Evolutionary conservation across 2,888 invertebrate species (phyloP), one percentile per base, ranked within the genome.

Genomic region (Andrena trimmerana): DNA sequence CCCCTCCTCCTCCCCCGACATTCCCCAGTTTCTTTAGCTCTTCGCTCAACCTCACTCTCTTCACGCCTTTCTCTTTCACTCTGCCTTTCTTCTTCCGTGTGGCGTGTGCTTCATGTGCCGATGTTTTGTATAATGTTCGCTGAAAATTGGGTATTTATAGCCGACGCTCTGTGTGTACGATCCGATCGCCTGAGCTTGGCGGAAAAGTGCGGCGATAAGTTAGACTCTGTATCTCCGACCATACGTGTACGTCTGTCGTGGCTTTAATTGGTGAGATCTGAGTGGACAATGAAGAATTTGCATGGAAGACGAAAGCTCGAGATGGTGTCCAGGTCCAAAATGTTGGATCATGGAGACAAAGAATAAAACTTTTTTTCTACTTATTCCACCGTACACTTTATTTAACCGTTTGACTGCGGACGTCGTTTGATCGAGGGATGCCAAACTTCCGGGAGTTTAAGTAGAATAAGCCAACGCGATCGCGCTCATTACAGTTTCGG

Each of bases 61-160:
- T 62, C 86, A 71, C 84, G 74, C 69, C 67, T 78, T 54, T 80
- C 67, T 83, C 42, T 81, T 29, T 81, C 81, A 77, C 70, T 76
- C 79, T 86, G 86, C 83, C 78, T 88, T 70, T 88, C 82, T 83
- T 60, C 66, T 85, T 85, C 83, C 88, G 88, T 82, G 83, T 85
- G 76, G 83, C 88, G 88, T 88, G 88, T 86, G 88, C 88, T 88
- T 88, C 88, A 86, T 88, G 87, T 81, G 68, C 72, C 57, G 67
- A 63, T 79, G 72, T 68, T 63, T 71, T 67, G 52, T 84, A 86
- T 59, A 71, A 81, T 85, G 83, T 89, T 77, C 78, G 88, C 88
- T 86, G 82, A 59, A 78, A 88, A 86, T 82, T 76, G 76, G 78
- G 69, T 66, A 81, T 68, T 63, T 57, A 57, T 57, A 78, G 69